These are phyloP conservation scores for Mus caroli DNA, from an alignment of 2,797 vertebrate species.

Conservation along the genomic window DNA sequence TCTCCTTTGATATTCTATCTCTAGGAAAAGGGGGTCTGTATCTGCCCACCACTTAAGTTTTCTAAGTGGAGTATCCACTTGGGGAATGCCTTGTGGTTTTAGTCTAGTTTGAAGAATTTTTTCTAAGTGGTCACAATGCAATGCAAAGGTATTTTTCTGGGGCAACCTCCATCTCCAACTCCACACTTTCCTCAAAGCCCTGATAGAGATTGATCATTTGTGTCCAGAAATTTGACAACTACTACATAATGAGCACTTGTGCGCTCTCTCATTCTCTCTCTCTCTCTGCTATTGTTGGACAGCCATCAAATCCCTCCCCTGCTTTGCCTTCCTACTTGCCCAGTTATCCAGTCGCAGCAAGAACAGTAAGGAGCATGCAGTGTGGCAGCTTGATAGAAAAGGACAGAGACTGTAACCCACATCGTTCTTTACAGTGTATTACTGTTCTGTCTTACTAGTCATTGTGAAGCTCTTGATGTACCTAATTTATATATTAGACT, in stretches of 20 bases:
- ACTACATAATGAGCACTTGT: not conserved
- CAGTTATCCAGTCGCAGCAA: not conserved
- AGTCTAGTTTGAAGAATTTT: conserved; percentile 42
- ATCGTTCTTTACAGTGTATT: not conserved
- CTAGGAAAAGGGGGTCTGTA: not conserved
- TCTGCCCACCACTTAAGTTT: not conserved
- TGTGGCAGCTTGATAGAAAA: not conserved
- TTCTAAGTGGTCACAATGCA: conserved; percentile 31
- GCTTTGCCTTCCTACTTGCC: not conserved
- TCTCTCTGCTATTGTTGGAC: not conserved
- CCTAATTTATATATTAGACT: not conserved
- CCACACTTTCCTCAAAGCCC: not conserved
- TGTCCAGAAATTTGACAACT: conserved; percentile 17
- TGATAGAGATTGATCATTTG: conserved; percentile 30
- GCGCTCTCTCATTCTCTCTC: not conserved
- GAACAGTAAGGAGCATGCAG: not conserved
- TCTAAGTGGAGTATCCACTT: conserved; percentile 12
- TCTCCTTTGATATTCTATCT: not conserved
- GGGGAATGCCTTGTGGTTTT: conserved; percentile 56
- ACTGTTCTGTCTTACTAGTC: not conserved
- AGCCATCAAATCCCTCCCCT: not conserved
- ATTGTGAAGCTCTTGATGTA: not conserved
- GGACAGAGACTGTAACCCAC: not conserved
- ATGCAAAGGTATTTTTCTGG: conserved; percentile 7
- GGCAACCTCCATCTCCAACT: not conserved